Percentiles rank a stretch among this genome's conserved stretches.
phyloP scores from a whole-genome alignment of 2,113 vertebrate species.

The Eolophus roseicapilla region DNA sequence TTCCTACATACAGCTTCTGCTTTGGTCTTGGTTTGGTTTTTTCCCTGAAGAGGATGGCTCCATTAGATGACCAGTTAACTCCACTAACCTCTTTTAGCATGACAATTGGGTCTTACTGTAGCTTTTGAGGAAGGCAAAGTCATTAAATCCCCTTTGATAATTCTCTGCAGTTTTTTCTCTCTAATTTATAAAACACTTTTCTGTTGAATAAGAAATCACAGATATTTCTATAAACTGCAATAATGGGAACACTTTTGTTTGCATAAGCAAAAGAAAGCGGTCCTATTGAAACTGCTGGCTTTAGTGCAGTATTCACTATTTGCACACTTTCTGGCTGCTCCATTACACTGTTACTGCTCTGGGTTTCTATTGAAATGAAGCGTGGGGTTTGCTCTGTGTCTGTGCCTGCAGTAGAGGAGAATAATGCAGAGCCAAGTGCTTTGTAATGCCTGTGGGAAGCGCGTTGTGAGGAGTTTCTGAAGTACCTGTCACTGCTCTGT shows the following conservation, averaged over 20 bases:
- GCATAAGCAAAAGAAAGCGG: background rate
- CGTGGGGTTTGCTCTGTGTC: background rate
- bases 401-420: background rate
- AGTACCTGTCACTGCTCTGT: background rate
- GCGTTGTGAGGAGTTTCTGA: background rate
- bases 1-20: background rate
- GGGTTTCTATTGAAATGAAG: background rate
- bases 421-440: background rate
- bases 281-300: background rate
- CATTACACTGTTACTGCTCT: background rate
- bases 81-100: background rate
- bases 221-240: background rate
- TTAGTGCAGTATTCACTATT: background rate
- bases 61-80: background rate
- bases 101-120: background rate
- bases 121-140: background rate
- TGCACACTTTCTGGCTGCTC: background rate
- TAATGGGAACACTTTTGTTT: background rate
- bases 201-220: background rate
- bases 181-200: background rate
- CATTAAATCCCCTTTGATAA: background rate
- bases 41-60: background rate
- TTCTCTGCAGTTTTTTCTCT: background rate
- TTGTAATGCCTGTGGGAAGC: background rate
- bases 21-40: background rate